Percentiles rank a stretch among this genome's conserved stretches.
Evolutionary conservation across 2,888 invertebrate species (phyloP).

Genomic region (Blera fallax): DNA sequence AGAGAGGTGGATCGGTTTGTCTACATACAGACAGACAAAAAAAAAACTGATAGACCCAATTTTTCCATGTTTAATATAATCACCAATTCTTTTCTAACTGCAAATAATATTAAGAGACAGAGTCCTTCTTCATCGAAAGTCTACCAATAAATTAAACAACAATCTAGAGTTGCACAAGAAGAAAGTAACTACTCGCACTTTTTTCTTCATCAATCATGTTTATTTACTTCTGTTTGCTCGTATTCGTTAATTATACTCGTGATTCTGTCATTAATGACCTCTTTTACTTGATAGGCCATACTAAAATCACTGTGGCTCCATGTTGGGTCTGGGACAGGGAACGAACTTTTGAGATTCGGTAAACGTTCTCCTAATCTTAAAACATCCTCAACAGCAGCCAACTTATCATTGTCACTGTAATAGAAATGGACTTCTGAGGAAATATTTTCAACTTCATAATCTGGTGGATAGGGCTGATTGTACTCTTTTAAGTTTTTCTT

Average conservation of each 20-base stretch:
- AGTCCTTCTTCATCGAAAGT: too few relatives aligned
- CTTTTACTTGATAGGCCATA: conserved; percentile 71
- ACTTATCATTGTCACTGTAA: conserved; percentile 76
- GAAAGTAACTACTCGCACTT: not conserved
- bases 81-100: too few relatives aligned
- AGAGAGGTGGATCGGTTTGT: too few relatives aligned
- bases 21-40: too few relatives aligned
- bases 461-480: conserved; percentile 74
- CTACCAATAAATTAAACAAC: too few relatives aligned
- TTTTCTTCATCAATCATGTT: not conserved
- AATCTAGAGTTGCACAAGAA: not conserved
- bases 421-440: conserved; percentile 75
- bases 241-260: not conserved
- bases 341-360: conserved; percentile 73
- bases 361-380: conserved; percentile 69
- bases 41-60: too few relatives aligned
- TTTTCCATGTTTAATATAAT: too few relatives aligned
- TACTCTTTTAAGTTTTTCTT: conserved; percentile 76
- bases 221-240: too few relatives aligned
- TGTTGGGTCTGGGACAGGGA: conserved; percentile 74
- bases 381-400: conserved; percentile 77
- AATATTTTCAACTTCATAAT: conserved; percentile 76
- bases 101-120: too few relatives aligned
- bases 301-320: conserved; percentile 76
- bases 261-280: conserved; percentile 75